phyloP scores from a whole-genome alignment of 2,113 vertebrate genomes.

The Zeus faber region DNA sequence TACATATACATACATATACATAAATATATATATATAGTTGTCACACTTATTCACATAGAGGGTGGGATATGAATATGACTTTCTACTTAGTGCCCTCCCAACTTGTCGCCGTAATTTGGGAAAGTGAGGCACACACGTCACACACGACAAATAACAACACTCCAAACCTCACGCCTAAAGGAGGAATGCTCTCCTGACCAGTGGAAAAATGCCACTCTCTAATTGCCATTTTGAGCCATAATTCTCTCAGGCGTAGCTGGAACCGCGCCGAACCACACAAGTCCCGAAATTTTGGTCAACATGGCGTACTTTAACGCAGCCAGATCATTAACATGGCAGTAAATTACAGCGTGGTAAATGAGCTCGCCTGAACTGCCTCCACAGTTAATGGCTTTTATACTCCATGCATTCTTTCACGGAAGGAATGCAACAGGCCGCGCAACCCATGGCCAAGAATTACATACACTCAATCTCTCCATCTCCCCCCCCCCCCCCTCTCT shows the following conservation, averaged over 20 bases:
- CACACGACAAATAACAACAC: constrained; percentile 7
- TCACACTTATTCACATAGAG: not conserved
- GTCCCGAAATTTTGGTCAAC: constrained; percentile 48
- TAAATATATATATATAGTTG: not conserved
- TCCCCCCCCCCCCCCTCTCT: constrained; percentile 3
- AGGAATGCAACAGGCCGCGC: constrained; percentile 44
- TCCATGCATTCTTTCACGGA: constrained; percentile 46
- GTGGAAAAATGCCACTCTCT: constrained; percentile 9
- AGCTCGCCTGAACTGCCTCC: constrained; percentile 31
- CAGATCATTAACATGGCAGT: constrained; percentile 50
- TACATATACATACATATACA: not conserved
- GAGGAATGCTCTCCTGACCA: constrained; percentile 38
- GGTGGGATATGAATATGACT: too few relatives aligned
- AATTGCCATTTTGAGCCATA: constrained; percentile 25
- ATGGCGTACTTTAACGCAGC: constrained; percentile 38
- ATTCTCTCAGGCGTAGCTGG: constrained; percentile 31
- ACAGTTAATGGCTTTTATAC: constrained; percentile 46
- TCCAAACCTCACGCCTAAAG: constrained; percentile 35
- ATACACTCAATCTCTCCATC: constrained; percentile 20
- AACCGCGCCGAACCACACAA: constrained; percentile 31
- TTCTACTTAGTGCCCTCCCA: too few relatives aligned
- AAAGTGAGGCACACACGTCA: not conserved
- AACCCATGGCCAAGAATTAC: constrained; percentile 45
- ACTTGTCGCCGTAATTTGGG: too few relatives aligned
- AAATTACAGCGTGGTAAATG: constrained; percentile 46